Evolutionary conservation across 2,797 vertebrate genomes (phyloP), one percentile per base, ranked within the genome.

Genomic region (Mus caroli): DNA sequence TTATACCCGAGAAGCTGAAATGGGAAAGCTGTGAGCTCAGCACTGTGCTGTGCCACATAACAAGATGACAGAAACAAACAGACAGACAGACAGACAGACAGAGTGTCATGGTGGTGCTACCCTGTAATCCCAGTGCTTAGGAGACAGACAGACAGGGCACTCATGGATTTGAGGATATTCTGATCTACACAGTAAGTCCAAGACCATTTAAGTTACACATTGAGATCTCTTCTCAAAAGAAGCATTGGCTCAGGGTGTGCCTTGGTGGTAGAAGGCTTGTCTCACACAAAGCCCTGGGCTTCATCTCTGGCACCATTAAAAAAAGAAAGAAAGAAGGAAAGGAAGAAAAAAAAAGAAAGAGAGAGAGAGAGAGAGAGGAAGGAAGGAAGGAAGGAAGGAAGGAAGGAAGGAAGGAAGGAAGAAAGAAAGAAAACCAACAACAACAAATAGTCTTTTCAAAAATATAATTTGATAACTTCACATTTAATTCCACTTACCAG

Each of bases 401-500:
- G 46, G 8, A 46, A 46, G 46, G 8, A 46, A 46, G 46, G 8
- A 46, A 46, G 46, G 8, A 46, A 46, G 46, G 8, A 46, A 46
- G 46, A 46, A 46, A 46, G 43, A 62, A 26, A 62, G 20, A 12
- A 28, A 64, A 28, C 1, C 11, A 50, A 22, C 2, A 83, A 40
- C 6, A 40, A 62, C 8, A 43, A 43, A 43, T 43, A 71, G 6
- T 84, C 14, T 82, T 94, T n/a, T 95, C 31, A 79, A 37, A 71
- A 73, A 87, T 43, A 56, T 46, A 15, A 88, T 22, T 0, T 85
- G 52, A 56, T 97, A 95, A 97, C 75, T 97, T 93, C 92, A 10
- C 19, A 46, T 93, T 95, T 71, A 64, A 92, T 97, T 97, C 52
- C 69, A 94, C 96, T 97, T 89, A 87, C 86, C 88, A 97, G 97